Conservation (phyloP, 2,797 vertebrate genomes). For the Crenuchus spilurus region DNA sequence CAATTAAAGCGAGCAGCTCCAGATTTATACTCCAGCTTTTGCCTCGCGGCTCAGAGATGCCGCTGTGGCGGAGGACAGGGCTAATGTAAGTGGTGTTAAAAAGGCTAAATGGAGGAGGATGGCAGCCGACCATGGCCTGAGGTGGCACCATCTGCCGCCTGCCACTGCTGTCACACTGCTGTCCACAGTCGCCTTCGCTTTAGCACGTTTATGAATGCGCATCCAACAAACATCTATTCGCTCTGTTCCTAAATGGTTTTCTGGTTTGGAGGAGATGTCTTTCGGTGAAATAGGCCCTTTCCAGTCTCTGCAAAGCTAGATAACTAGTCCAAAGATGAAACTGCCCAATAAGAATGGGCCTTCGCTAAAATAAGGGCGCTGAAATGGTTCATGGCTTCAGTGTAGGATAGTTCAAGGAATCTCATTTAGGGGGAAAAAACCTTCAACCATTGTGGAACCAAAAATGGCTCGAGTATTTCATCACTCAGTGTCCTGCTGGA, state of each 20-base stretch:
- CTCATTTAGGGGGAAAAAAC: too few relatives aligned
- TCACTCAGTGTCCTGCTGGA: too few relatives aligned
- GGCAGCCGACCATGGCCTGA: slow-evolving; percentile 36
- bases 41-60: slow-evolving; percentile 3
- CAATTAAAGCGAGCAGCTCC: slow-evolving; percentile 6
- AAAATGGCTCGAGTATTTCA: too few relatives aligned
- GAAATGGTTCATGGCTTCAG: too few relatives aligned
- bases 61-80: background rate
- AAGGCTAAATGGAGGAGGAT: slow-evolving; percentile 37
- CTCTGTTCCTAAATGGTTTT: background rate
- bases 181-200: slow-evolving; percentile 19
- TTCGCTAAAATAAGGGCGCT: too few relatives aligned
- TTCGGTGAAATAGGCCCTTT: too few relatives aligned
- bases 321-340: too few relatives aligned
- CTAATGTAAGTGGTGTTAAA: slow-evolving; percentile 22
- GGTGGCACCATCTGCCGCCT: slow-evolving; percentile 42
- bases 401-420: too few relatives aligned
- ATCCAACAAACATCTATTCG: background rate
- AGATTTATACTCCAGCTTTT: slow-evolving; percentile 6
- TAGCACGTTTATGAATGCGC: slow-evolving; percentile 24
- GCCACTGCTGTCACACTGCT: slow-evolving; percentile 12
- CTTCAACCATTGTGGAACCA: too few relatives aligned
- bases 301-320: too few relatives aligned
- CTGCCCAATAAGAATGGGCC: too few relatives aligned
- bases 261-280: too few relatives aligned